These are phyloP conservation scores for Protaetia brevitarsis DNA, from an alignment of 1,140 invertebrate species.

Conservation along the genomic window DNA sequence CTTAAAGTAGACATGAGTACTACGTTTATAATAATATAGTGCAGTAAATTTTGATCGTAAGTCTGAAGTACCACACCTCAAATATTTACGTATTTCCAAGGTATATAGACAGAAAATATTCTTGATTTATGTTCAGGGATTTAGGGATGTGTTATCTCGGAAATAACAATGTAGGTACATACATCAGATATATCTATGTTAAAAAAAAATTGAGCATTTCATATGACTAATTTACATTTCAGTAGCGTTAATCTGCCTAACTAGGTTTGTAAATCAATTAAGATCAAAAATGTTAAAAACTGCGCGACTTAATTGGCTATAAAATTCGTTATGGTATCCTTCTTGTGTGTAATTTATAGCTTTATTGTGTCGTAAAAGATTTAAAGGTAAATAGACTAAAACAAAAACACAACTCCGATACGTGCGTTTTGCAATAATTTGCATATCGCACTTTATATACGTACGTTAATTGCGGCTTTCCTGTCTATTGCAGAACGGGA, in stretches of 20 bases:
- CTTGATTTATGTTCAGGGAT: too few species aligned
- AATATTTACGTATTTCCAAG: too few species aligned
- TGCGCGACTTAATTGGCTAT: neutral
- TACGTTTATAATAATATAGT: too few species aligned
- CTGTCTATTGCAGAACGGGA: neutral
- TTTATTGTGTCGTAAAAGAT: constrained; percentile 7
- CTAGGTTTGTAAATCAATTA: constrained; percentile 4
- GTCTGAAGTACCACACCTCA: too few species aligned
- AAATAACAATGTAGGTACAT: too few species aligned
- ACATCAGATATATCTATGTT: too few species aligned
- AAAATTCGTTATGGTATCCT: constrained; percentile 4
- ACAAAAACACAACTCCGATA: neutral
- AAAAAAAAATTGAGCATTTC: too few species aligned
- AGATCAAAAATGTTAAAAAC: constrained; percentile 1
- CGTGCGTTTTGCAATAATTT: neutral
- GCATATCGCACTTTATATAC: neutral
- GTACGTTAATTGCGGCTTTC: neutral
- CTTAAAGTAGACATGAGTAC: too few species aligned
- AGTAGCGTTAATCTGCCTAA: neutral
- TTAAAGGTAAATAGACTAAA: neutral
- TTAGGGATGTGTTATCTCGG: too few species aligned
- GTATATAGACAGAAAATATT: too few species aligned
- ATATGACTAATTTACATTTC: neutral
- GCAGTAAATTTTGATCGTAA: too few species aligned
- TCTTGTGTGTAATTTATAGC: constrained; percentile 1